A percentile compares a stretch with the other conserved stretches of the same genome.
These are phyloP conservation scores for Suncus etruscus DNA, from an alignment of 2,113 vertebrate genomes.

Conservation along the genomic window DNA sequence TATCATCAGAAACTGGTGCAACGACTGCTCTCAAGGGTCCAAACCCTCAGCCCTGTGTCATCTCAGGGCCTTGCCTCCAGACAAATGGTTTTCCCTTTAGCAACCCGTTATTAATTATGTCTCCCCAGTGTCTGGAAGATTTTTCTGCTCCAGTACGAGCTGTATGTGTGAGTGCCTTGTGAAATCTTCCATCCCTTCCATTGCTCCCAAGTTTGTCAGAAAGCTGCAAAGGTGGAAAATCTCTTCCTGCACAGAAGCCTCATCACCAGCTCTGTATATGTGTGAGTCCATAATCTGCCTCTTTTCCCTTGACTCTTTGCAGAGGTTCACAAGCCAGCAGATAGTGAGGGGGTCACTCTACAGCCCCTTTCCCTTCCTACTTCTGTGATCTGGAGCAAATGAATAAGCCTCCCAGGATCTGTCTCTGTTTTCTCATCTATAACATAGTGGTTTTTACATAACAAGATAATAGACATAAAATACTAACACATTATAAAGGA, in stretches of 20 bases:
- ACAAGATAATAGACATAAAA: no score
- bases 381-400: neutral
- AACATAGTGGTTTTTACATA: neutral
- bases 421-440: neutral
- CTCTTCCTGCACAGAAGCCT: neutral
- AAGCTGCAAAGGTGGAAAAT: constrained; percentile 59
- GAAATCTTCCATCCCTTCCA: constrained; percentile 70
- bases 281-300: neutral
- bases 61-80: constrained; percentile 59
- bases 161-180: constrained; percentile 58
- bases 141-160: constrained; percentile 32
- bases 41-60: constrained; percentile 40
- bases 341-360: neutral
- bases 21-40: neutral
- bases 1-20: neutral
- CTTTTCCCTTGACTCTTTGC: neutral
- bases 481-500: no score
- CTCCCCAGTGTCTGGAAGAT: constrained; percentile 61
- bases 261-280: neutral
- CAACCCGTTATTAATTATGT: constrained; percentile 64
- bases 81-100: constrained; percentile 69
- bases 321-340: neutral
- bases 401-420: neutral
- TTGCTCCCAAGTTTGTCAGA: constrained; percentile 56
- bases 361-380: neutral